A percentile compares a stretch with the other conserved stretches of the same genome.
Evolutionary conservation across 2,113 vertebrate species (phyloP).

Genomic region (Nycticorax nycticorax): DNA sequence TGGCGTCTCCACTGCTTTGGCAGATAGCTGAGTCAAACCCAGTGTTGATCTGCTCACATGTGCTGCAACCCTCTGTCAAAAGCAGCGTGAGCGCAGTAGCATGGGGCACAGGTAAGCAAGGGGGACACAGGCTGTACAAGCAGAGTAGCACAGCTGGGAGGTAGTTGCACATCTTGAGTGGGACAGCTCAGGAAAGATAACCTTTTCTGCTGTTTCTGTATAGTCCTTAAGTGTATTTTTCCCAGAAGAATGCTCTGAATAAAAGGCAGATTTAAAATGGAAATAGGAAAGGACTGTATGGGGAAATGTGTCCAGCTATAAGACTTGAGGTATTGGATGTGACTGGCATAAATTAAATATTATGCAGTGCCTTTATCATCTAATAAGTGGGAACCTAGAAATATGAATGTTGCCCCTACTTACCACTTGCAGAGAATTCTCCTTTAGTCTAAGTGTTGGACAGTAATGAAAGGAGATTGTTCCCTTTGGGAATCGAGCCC

Average conservation of each 20-base stretch:
- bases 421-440: background rate
- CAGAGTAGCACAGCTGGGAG: background rate
- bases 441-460: background rate
- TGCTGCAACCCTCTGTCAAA: background rate
- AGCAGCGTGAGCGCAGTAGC: background rate
- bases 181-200: background rate
- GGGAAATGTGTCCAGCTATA: background rate
- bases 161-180: background rate
- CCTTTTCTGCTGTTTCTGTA: background rate
- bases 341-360: background rate
- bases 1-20: background rate
- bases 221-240: background rate
- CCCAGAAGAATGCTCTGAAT: background rate
- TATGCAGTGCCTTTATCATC: background rate
- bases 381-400: background rate
- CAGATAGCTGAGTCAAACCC: background rate
- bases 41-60: fast-evolving
- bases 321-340: background rate
- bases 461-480: background rate
- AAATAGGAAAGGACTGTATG: background rate
- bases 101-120: background rate
- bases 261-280: background rate
- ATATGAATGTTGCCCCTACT: background rate
- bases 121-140: background rate
- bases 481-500: background rate